phyloP scores from a whole-genome alignment of 2,797 vertebrate genomes.

The Taeniopygia guttata region DNA sequence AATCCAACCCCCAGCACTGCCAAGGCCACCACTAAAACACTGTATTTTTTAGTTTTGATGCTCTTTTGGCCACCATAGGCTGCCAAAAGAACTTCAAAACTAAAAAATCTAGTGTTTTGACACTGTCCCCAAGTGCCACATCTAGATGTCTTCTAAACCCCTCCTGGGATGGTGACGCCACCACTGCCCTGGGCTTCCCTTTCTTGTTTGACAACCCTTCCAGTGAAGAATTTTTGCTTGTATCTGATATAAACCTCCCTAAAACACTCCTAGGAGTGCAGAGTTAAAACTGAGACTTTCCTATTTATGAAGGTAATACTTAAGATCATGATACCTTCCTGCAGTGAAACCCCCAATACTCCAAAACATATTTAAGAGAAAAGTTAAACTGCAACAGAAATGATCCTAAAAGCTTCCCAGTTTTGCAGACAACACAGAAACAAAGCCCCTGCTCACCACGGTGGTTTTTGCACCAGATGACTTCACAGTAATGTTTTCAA shows the following conservation, averaged over 20 bases:
- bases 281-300: neutral
- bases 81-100: too few relatives aligned
- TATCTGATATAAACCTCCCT: neutral
- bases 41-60: too few relatives aligned
- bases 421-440: neutral
- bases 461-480: neutral
- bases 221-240: neutral
- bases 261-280: neutral
- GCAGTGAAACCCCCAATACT: neutral
- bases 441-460: neutral
- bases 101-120: too few relatives aligned
- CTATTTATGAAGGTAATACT: accelerated
- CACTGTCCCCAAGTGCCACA: neutral
- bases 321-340: neutral
- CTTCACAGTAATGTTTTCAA: neutral
- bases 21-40: neutral
- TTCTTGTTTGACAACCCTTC: neutral
- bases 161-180: neutral
- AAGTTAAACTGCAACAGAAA: neutral
- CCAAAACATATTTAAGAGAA: neutral
- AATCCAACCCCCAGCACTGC: neutral
- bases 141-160: neutral
- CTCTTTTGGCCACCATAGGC: too few relatives aligned
- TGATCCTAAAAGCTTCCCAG: neutral
- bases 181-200: neutral